Evolutionary conservation across 2,113 vertebrate genomes (phyloP), one percentile per base, ranked within the genome.

Genomic region (Anser brachyrhynchus): DNA sequence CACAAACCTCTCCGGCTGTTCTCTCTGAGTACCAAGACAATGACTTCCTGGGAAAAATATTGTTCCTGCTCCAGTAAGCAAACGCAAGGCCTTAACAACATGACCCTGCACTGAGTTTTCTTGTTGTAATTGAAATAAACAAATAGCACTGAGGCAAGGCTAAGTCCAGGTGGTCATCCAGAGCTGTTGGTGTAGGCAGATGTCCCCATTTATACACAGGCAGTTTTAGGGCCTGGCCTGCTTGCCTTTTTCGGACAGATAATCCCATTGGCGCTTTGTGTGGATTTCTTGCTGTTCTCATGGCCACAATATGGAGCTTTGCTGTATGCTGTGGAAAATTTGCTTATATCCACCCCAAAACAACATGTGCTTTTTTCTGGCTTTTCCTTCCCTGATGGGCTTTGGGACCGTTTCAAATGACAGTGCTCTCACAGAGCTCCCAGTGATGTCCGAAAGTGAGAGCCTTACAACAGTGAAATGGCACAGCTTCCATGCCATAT

Each of bases 1-100:
- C 84, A 82, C 92, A 88, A 17, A 70, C 59, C 66, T 84, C 55
- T 51, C 54, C 0, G 6, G 72, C 84, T 89, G 80, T 76, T 72
- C 62, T 37, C 62, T 86, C 41, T 25, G n/a, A 87, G 65, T 59
- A 89, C 11, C 43, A 33, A 76, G 70, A 91, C 78, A 89, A 93
- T 82, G 77, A 75, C 61, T 91, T 90, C 37, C 78, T 26, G 55
- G 69, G 83, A 77, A 73, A 35, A 81, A 64, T 72, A 85, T 31
- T 91, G 72, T 31, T 90, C 79, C 82, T 77, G 93, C 69, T 95
- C 90, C 90, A 86, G 35, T 81, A 89, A 86, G 67, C 83, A 83
- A 85, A 71, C 55, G 37, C 43, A 35, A 72, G 74, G 83, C 79
- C 76, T 78, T 69, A 49, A 74, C 52, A 67, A 6, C 72, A 33